These are phyloP conservation scores for Guaruba guarouba DNA, from an alignment of 2,113 vertebrate genomes.

Conservation along the genomic window DNA sequence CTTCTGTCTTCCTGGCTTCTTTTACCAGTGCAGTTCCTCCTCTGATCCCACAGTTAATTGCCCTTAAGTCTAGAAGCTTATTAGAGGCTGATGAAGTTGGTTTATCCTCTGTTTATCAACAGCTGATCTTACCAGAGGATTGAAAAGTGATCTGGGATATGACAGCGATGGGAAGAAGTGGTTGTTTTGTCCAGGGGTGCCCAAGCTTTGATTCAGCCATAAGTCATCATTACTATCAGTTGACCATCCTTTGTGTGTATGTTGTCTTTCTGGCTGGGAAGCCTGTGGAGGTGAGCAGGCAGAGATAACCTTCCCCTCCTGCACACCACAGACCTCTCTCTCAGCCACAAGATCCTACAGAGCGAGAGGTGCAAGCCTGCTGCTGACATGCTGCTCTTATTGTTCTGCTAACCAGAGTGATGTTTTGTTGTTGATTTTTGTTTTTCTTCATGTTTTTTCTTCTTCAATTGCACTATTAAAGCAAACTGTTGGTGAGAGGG, in stretches of 20 bases:
- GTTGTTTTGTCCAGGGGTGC: neutral
- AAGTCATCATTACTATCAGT: fast-evolving
- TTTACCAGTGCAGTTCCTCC: neutral
- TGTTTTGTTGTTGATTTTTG: neutral
- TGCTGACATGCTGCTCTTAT: neutral
- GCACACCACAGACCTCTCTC: neutral
- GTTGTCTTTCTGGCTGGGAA: neutral
- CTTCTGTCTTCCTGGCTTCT: neutral
- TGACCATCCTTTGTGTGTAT: neutral
- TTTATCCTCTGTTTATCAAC: neutral
- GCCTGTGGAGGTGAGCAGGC: neutral
- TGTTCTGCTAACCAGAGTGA: neutral
- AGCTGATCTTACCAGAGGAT: neutral
- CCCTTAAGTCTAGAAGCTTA: neutral
- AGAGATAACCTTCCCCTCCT: neutral
- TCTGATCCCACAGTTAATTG: neutral
- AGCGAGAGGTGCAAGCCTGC: neutral
- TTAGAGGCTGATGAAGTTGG: neutral
- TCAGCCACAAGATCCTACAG: neutral
- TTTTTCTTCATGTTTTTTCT: neutral
- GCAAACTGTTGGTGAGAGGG: neutral
- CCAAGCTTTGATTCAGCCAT: neutral
- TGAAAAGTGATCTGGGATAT: neutral
- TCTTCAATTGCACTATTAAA: neutral
- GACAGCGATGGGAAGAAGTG: neutral